phyloP scores from a whole-genome alignment of 2,797 vertebrate species.

The Sebastes aleutianus region DNA sequence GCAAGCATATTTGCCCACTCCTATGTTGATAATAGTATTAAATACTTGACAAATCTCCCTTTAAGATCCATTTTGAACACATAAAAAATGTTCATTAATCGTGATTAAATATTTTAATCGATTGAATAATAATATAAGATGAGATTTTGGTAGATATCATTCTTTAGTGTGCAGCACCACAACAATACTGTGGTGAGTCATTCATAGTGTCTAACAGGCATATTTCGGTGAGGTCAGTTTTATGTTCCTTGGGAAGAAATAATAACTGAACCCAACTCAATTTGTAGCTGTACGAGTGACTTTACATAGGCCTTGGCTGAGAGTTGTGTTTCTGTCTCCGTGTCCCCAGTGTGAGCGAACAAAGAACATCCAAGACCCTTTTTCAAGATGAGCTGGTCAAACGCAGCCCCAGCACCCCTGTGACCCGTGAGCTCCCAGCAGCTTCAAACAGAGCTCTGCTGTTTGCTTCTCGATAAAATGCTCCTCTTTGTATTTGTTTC shows the following conservation, averaged over 20 bases:
- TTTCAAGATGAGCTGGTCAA: conserved; percentile 80
- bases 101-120: too few relatives aligned
- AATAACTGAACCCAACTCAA: conserved; percentile 59
- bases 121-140: neutral
- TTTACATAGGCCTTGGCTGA: conserved; percentile 49
- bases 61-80: too few relatives aligned
- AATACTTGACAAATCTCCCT: too few relatives aligned
- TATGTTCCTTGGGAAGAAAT: conserved; percentile 44
- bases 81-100: too few relatives aligned
- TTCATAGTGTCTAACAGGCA: conserved; percentile 24
- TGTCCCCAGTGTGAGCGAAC: conserved; percentile 63
- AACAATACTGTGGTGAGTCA: neutral
- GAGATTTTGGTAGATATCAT: neutral
- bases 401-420: conserved; percentile 63
- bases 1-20: too few relatives aligned
- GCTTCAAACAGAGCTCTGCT: conserved; percentile 74
- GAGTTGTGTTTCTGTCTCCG: conserved; percentile 49
- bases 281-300: conserved; percentile 52
- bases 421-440: conserved; percentile 70
- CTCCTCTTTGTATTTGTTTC: conserved; percentile 80
- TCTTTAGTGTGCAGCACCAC: neutral
- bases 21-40: too few relatives aligned
- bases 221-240: conserved; percentile 48
- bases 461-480: conserved; percentile 80
- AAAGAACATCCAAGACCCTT: conserved; percentile 74